Base-by-base conservation (phyloP, 1,140 invertebrate genomes). In the Papilio helenus region DNA sequence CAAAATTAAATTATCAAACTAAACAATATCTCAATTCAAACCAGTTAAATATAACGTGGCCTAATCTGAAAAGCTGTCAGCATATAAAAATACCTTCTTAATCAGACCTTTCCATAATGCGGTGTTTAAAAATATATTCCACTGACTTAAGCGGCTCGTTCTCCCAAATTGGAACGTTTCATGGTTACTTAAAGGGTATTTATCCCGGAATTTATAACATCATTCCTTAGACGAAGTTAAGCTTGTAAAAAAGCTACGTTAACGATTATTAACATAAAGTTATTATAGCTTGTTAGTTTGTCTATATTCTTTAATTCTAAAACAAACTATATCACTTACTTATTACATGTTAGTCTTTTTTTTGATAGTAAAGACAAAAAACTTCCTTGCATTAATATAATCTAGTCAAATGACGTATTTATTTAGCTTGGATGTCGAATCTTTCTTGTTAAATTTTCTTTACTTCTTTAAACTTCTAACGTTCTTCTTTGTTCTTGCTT, bases 91-190 rank as follows among this genome's bases (percentile, higher is more conserved):
- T 77, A 65, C 76, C 34, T 34, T 61, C 29, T 55, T 77, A 77
- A 77, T 77, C 76, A 77, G 76, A 34, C 76, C 76, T 42, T 4
- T 39, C 76, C 34, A 42, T 77, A 65, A 77, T 77, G 18, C 76
- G 55, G 55, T 65, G 76, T 55, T 65, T 77, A 77, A 77, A 77
- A 77, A 77, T 77, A 77, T 77, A 77, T 61, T 65, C 55, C 7
- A 61, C 9, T 42, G 55, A 61, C 76, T 65, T 77, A 65, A 77
- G 76, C 76, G 76, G 51, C 76, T 77, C 76, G 76, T 65, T 77
- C 55, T 77, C 76, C 76, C 76, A 77, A 77, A 77, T 77, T 77
- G 76, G 76, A 77, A 77, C 76, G 55, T 77, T 77, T 77, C 76
- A 65, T 77, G 76, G 76, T 77, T 77, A 77, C 76, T 77, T 77